Conservation (phyloP, 2,888 invertebrate genomes). For the Leucozona laternaria region DNA sequence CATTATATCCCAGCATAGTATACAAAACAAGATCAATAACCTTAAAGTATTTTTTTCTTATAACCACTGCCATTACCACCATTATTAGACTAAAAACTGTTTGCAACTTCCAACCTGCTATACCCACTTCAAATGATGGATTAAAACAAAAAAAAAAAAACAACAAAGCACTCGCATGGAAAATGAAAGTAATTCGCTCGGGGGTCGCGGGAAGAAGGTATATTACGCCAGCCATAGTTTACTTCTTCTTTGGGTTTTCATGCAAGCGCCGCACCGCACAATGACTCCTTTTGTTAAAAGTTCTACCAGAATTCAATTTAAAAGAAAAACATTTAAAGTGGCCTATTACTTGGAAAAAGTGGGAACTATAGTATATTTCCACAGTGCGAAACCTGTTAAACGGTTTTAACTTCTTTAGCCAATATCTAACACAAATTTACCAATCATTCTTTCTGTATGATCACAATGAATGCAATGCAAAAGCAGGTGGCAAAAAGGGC, state of each 20-base stretch:
- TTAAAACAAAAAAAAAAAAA: slow-evolving; percentile 3
- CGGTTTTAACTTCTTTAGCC: too few relatives aligned
- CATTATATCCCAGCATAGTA: neutral
- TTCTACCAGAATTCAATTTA: neutral
- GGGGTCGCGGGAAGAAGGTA: slow-evolving; percentile 66
- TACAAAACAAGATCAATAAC: slow-evolving; percentile 65
- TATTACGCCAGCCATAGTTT: slow-evolving; percentile 56
- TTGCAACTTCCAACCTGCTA: slow-evolving; percentile 13
- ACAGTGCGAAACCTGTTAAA: too few relatives aligned
- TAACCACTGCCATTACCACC: slow-evolving; percentile 67
- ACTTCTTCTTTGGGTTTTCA: slow-evolving; percentile 4
- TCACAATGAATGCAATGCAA: too few relatives aligned
- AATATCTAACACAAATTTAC: too few relatives aligned
- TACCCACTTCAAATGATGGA: slow-evolving; percentile 8
- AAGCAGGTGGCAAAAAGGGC: too few relatives aligned
- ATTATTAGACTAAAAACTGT: slow-evolving; percentile 32
- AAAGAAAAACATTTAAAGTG: neutral
- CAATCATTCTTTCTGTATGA: too few relatives aligned
- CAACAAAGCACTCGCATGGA: slow-evolving; percentile 60
- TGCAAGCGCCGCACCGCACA: neutral
- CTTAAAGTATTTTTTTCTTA: slow-evolving; percentile 41
- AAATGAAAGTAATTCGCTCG: slow-evolving; percentile 68
- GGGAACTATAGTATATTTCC: too few relatives aligned
- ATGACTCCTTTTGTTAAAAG: neutral
- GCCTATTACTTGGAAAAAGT: too few relatives aligned